Evolutionary conservation across 2,113 vertebrate species (phyloP), one percentile per base, ranked within the genome.

Genomic region (Craseonycteris thonglongyai): DNA sequence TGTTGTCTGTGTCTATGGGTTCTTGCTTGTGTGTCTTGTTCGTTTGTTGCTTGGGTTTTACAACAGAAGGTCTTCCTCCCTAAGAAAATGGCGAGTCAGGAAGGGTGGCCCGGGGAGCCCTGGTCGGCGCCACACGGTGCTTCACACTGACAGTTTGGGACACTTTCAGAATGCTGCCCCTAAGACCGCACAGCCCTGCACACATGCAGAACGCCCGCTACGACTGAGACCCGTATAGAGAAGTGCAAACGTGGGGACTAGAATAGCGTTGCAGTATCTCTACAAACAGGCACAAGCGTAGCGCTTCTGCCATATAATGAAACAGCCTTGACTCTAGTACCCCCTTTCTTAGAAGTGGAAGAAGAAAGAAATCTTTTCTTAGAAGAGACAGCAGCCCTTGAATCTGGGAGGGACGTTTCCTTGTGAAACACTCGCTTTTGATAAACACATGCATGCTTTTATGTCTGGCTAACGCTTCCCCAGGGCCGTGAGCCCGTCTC

Each of bases 141-240:
- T 75, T n/a, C 19, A 40, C 8, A 51, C 1, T 26, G 51, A 21
- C 10, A 24, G 35, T 38, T 18, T 21, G 42, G 56, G 26, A 95
- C 33, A 93, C 59, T 0, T 12, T 5, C 45, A 18, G 61, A 56
- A 7, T 19, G 7, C 9, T 38, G 5, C 2, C 26, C 81, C 38
- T 42, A 33, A 80, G 28, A 13, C 3, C 3, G 15, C 1, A 1
- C 3, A 10, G 47, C 18, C n/a, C 12, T 15, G 21, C 2, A 21
- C 22, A 38, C 19, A 40, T 16, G n/a, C 49, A 15, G 35, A 76
- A n/a, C 3, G 14, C 19, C 0, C 71, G 18, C 35, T 78, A 61
- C 21, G 26, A 24, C 0, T 18, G 51, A 86, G 68, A 2, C 35
- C n/a, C 15, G 40, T 15, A 24, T 0, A 35, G 13, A 82, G 68